These are phyloP conservation scores for Aphis gossypii DNA, from an alignment of 1,140 invertebrate genomes.

Conservation along the genomic window DNA sequence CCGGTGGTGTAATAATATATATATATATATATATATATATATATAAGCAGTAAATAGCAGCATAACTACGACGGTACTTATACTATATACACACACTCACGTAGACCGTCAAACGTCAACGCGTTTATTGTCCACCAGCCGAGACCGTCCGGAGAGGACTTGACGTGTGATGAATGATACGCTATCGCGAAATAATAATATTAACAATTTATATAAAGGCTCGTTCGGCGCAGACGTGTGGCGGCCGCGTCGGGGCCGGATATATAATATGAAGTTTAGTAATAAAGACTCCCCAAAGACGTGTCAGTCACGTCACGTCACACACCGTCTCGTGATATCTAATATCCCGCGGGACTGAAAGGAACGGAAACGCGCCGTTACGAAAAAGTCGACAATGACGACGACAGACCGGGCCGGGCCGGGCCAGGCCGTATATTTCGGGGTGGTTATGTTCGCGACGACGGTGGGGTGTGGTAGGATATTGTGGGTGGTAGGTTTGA, in stretches of 20 bases:
- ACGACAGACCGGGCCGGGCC: neutral
- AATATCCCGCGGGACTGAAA: conserved; percentile 22
- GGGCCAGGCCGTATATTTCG: neutral
- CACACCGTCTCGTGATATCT: neutral
- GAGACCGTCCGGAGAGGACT: neutral
- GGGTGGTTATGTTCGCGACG: neutral
- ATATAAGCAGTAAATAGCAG: neutral
- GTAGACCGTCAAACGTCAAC: neutral
- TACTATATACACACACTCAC: neutral
- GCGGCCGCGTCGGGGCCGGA: neutral
- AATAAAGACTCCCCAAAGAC: conserved; percentile 49
- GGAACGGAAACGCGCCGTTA: neutral
- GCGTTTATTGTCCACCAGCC: neutral
- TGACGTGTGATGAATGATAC: conserved; percentile 39
- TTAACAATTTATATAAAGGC: neutral
- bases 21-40: neutral
- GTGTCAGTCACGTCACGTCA: conserved; percentile 35
- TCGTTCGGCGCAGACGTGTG: neutral
- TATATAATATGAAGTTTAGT: conserved; percentile 41
- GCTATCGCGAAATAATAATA: conserved; percentile 41
- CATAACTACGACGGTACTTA: neutral
- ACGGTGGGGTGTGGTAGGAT: too few relatives aligned
- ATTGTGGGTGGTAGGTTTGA: neutral
- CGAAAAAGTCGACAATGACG: neutral
- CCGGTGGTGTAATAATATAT: neutral